Conservation (phyloP, 2,888 invertebrate species). For the Sminthurides aquaticus region DNA sequence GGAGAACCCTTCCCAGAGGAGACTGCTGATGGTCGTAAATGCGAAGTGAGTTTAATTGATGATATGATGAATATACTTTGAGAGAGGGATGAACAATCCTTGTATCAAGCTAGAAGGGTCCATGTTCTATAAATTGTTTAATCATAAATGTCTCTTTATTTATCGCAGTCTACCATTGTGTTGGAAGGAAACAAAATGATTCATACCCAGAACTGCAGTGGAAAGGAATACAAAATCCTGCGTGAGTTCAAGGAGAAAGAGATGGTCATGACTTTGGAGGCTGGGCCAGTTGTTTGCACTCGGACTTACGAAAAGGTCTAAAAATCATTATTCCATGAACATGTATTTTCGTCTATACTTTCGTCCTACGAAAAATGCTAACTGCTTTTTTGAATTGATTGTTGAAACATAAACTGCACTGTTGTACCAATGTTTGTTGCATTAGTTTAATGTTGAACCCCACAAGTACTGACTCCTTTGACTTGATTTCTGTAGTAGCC, state of each 20-base stretch:
- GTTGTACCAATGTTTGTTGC: no score
- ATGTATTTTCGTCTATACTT: background rate
- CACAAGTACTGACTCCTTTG: no score
- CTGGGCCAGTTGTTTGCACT: conserved; percentile 24
- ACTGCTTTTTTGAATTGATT: background rate
- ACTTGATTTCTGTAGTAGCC: no score
- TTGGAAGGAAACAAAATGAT: conserved; percentile 29
- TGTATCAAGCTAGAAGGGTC: no score
- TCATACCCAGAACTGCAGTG: conserved; percentile 30
- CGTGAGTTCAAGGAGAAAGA: conserved; percentile 32
- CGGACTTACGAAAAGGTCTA: conserved; percentile 33
- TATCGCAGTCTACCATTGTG: conserved; percentile 30
- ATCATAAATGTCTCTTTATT: background rate
- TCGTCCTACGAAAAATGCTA: background rate
- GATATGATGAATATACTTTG: background rate
- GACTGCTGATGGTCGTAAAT: conserved; percentile 48
- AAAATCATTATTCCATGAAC: no score
- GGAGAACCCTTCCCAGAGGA: conserved; percentile 49
- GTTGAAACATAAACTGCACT: no score
- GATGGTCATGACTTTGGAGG: conserved; percentile 35
- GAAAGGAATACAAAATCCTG: conserved; percentile 24
- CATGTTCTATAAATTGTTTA: conserved; percentile 21
- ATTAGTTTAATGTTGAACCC: no score
- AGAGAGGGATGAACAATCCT: no score
- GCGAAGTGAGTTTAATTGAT: conserved; percentile 45